Conservation (phyloP, 2,113 vertebrate species). For the Cochlearius cochlearius region DNA sequence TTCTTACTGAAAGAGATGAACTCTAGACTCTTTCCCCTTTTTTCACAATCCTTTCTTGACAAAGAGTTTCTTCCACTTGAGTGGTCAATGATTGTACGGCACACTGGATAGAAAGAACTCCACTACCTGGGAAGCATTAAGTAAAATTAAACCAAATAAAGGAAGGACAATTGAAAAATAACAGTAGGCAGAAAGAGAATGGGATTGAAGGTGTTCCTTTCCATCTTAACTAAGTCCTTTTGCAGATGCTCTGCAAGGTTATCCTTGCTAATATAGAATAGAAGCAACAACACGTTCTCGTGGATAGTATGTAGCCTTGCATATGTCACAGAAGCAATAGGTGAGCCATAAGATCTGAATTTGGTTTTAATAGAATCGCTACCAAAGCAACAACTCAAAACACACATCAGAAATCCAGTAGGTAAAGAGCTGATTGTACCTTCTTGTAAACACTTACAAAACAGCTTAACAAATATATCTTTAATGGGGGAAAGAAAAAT, state of each 20-base stretch:
- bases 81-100: not conserved
- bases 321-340: not conserved
- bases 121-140: not conserved
- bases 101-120: not conserved
- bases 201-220: not conserved
- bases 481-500: not conserved
- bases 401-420: fast-evolving
- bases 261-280: not conserved
- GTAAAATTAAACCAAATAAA: not conserved
- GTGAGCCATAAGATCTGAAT: not conserved
- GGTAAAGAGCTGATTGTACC: not conserved
- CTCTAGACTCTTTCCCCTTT: not conserved
- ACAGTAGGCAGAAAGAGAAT: not conserved
- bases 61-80: not conserved
- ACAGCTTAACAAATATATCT: not conserved
- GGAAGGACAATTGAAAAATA: not conserved
- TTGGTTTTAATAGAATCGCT: not conserved
- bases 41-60: not conserved
- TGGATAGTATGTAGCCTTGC: too few species aligned
- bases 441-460: not conserved
- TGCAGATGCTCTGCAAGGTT: not conserved
- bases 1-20: not conserved
- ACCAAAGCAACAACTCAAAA: not conserved
- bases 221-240: not conserved
- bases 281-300: not conserved